Evolutionary conservation across 2,797 vertebrate species (phyloP).

Genomic region (Dendrocincla tyrannina): DNA sequence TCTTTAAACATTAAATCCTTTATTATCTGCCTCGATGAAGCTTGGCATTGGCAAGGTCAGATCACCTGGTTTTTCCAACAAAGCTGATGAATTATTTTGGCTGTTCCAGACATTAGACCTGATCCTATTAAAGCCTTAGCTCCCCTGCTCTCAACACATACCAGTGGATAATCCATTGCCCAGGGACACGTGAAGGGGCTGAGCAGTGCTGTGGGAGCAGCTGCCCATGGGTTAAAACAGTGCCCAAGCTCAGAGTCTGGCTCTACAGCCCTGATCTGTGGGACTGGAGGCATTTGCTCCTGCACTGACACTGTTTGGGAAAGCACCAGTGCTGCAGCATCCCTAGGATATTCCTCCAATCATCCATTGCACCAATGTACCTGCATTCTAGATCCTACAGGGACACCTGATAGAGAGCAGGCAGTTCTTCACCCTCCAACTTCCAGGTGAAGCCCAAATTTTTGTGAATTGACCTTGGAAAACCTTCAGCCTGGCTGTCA

Average conservation of each 20-base stretch:
- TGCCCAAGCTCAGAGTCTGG: not conserved
- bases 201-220: not conserved
- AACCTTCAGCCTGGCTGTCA: not conserved
- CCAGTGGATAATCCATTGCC: accelerated
- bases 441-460: accelerated
- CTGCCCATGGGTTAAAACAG: not conserved
- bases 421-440: not conserved
- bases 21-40: not conserved
- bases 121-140: not conserved
- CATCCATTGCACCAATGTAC: not conserved
- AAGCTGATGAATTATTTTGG: not conserved
- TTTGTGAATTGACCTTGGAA: not conserved
- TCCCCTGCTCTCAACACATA: not conserved
- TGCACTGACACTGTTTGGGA: not conserved
- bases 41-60: not conserved
- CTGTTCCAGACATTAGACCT: not conserved
- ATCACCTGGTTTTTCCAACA: not conserved
- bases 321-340: not conserved
- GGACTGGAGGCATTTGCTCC: not conserved
- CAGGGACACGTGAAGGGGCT: not conserved
- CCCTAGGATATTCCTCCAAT: not conserved
- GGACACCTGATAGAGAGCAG: accelerated
- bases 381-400: not conserved
- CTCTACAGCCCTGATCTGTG: not conserved
- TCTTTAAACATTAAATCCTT: not conserved